A percentile compares a stretch with the other conserved stretches of the same genome.
Evolutionary conservation across 1,140 invertebrate genomes (phyloP).

Genomic region (Portunus trituberculatus): DNA sequence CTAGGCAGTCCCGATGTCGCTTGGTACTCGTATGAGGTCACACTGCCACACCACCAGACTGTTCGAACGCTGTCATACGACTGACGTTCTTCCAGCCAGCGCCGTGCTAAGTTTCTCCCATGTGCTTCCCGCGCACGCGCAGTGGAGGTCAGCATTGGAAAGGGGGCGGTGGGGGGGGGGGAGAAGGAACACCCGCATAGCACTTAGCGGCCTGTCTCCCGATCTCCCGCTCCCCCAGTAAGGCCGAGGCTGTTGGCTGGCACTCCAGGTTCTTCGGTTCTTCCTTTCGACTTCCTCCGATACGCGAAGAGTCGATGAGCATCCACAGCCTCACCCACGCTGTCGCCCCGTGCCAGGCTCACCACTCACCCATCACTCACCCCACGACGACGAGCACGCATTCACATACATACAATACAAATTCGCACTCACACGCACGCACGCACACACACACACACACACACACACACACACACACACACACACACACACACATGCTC

Average conservation of each 20-base stretch:
- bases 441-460: neutral
- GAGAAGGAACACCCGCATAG: neutral
- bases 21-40: neutral
- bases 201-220: no score
- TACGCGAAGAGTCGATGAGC: neutral
- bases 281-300: neutral
- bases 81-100: neutral
- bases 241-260: neutral
- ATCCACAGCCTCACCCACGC: neutral
- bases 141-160: conserved; percentile 6
- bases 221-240: neutral
- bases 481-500: neutral
- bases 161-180: neutral
- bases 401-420: neutral
- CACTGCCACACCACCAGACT: conserved; percentile 6
- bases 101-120: neutral
- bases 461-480: conserved; percentile 18
- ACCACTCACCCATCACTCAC: neutral
- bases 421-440: neutral
- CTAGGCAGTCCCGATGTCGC: neutral
- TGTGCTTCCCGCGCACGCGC: neutral
- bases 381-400: neutral
- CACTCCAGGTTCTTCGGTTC: neutral
- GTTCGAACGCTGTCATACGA: neutral
- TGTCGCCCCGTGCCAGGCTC: neutral